Base-by-base conservation (phyloP, 1,140 invertebrate species). In the Centruroides sculpturatus region DNA sequence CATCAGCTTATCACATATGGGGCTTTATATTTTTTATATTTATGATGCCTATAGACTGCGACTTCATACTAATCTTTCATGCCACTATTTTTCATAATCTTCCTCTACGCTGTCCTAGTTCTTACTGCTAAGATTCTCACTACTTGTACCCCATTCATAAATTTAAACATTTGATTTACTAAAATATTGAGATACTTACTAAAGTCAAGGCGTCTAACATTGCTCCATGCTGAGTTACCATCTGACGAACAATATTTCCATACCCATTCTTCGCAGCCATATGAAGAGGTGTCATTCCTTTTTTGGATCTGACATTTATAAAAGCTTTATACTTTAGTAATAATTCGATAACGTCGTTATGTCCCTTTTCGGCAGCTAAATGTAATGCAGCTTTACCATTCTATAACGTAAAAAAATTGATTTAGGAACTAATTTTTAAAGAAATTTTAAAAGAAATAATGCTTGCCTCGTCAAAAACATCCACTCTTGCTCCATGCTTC, bases 261-360 rank as follows among this genome's bases (percentile, higher is more conserved):
- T 86, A 96, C 4, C 95, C 95, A 70, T 95, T 94, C 83, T 92
- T 87, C 0, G 94, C 90, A 1, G 94, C 93, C 50, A 80, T 66
- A 62, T 82, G 81, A 0, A 83, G 70, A 4, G 81, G 80, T 10
- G 81, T 81, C 60, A 81, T 71, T 1, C 81, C 81, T 83, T 92
- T 77, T 89, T 98, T 97, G n/a, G 78, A 79, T 60, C 82, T 79
- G 49, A 77, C 79, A 75, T 98, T 98, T 41, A 94, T 90, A 53
- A 91, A 93, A 3, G 92, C 92, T 74, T 91, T 92, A 76, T 97
- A 98, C 75, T 98, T 98, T 71, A 99, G 95, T 0, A 99, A 75
- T 5, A 97, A 78, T 72, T 99, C 96, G 9, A 99, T 97, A 62
- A 98, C 86, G 36, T 83, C 81, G 3, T 92, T 95, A 70, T 98